phyloP scores from a whole-genome alignment of 2,113 vertebrate species.

The Morone chrysops region DNA sequence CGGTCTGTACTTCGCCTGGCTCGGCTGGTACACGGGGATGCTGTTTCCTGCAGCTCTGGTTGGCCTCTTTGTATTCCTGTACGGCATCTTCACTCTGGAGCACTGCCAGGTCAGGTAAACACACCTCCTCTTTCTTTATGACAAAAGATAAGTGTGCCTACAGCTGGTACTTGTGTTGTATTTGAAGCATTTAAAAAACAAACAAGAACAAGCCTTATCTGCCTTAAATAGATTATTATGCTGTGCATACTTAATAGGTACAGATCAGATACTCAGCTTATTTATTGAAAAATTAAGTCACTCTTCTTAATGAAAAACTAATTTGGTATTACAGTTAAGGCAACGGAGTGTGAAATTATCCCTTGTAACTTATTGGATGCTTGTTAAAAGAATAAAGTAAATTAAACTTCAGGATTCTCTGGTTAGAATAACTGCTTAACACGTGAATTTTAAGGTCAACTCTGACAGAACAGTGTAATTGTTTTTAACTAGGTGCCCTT shows the following conservation, averaged over 20 bases:
- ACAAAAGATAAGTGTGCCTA: neutral
- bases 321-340: slow-evolving; percentile 10
- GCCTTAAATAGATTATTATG: neutral
- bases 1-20: slow-evolving; percentile 96
- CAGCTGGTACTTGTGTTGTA: neutral
- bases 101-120: slow-evolving; percentile 95
- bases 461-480: too few species aligned
- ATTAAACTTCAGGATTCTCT: neutral
- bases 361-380: neutral
- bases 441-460: neutral
- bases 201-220: neutral
- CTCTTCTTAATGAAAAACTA: neutral
- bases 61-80: slow-evolving; percentile 94
- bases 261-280: neutral
- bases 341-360: slow-evolving; percentile 30
- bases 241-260: neutral
- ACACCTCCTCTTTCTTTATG: slow-evolving; percentile 33
- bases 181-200: neutral
- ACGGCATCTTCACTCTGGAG: slow-evolving; percentile 92
- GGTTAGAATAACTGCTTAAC: neutral
- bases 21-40: slow-evolving; percentile 99
- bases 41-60: slow-evolving; percentile 96
- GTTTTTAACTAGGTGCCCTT: too few species aligned
- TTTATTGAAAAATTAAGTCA: neutral
- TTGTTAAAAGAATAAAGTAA: slow-evolving; percentile 1